Conservation (phyloP, 2,797 vertebrate genomes). For the Diplodus sargus region DNA sequence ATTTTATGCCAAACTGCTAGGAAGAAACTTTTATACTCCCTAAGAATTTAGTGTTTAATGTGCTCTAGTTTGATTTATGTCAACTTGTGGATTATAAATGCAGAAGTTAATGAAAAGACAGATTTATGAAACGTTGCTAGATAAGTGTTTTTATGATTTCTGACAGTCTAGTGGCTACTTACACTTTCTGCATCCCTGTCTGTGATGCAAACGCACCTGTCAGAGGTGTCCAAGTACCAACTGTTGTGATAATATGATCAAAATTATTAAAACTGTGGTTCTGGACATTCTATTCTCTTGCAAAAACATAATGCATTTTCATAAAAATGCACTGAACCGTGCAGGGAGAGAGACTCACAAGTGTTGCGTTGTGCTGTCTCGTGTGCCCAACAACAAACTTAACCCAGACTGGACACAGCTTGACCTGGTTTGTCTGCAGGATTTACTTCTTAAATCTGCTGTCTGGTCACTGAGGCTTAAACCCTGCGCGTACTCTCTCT, state of each 20-base stretch:
- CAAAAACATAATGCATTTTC: neutral
- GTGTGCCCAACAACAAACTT: slow-evolving; percentile 26
- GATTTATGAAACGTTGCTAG: too few relatives aligned
- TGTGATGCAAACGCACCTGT: neutral
- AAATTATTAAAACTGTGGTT: neutral
- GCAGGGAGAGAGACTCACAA: neutral
- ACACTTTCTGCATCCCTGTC: neutral
- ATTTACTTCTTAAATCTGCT: slow-evolving; percentile 53
- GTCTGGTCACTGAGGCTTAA: slow-evolving; percentile 34
- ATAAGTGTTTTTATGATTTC: too few relatives aligned
- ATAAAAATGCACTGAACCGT: too few relatives aligned
- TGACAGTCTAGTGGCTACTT: too few relatives aligned
- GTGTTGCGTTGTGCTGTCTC: neutral
- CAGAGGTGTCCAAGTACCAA: too few relatives aligned
- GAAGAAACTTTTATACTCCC: neutral
- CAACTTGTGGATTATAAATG: neutral
- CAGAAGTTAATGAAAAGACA: neutral
- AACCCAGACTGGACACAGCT: slow-evolving; percentile 59
- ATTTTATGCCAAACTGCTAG: too few relatives aligned
- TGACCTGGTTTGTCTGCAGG: slow-evolving; percentile 68
- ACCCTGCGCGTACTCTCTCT: neutral
- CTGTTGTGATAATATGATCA: neutral
- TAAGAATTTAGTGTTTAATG: too few relatives aligned
- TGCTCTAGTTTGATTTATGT: neutral
- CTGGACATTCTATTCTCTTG: neutral